Evolutionary conservation across 2,797 vertebrate genomes (phyloP).

Genomic region (Phrynocephalus guinanensis): DNA sequence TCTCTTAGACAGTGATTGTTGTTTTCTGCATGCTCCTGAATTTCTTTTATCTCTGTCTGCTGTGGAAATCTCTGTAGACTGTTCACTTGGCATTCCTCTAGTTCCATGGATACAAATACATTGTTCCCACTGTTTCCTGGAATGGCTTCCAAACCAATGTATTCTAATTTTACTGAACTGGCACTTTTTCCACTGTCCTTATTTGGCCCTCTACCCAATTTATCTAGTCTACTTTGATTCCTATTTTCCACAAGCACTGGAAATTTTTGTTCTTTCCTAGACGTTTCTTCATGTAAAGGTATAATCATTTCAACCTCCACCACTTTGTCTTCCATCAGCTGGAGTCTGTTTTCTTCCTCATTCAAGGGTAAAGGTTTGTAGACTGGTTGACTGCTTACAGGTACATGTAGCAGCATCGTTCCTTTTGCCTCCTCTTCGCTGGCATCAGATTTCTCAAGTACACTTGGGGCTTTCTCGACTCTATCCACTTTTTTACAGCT

Average conservation of each 20-base stretch:
- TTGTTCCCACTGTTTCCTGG: background rate
- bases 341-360: slow-evolving; percentile 38
- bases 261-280: slow-evolving; percentile 36
- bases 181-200: slow-evolving; percentile 42
- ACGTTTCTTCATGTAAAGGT: slow-evolving; percentile 43
- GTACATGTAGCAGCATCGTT: slow-evolving; percentile 48
- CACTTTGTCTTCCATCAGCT: slow-evolving; percentile 43
- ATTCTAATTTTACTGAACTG: slow-evolving; percentile 34
- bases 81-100: background rate
- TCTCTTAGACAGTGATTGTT: slow-evolving; percentile 16
- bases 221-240: slow-evolving; percentile 36
- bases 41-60: background rate
- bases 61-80: accelerated
- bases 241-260: slow-evolving; percentile 43
- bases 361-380: slow-evolving; percentile 20
- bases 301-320: slow-evolving; percentile 17
- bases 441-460: slow-evolving; percentile 50
- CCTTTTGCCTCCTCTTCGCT: slow-evolving; percentile 40
- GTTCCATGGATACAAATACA: background rate
- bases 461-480: slow-evolving; percentile 2
- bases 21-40: slow-evolving; percentile 4
- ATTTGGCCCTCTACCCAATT: slow-evolving; percentile 32
- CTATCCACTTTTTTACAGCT: slow-evolving; percentile 33
- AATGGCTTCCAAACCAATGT: slow-evolving; percentile 42
- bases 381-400: background rate